These are phyloP conservation scores for Pristis pectinata DNA, from an alignment of 2,797 vertebrate genomes.

Conservation along the genomic window DNA sequence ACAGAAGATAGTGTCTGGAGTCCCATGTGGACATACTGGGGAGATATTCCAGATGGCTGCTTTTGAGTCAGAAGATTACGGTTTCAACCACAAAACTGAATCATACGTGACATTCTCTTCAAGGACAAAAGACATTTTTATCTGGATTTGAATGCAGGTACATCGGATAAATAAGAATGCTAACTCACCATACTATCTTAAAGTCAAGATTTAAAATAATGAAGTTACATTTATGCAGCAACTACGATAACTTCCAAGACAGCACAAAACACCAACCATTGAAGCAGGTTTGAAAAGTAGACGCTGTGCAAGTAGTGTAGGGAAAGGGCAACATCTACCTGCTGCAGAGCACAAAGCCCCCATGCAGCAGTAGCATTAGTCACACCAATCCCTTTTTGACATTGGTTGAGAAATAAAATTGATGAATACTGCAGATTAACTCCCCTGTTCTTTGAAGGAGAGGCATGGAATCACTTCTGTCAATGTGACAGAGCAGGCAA, in stretches of 20 bases:
- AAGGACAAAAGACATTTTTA: background rate
- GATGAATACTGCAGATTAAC: background rate
- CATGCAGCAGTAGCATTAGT: too few relatives aligned
- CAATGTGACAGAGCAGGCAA: background rate
- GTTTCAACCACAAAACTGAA: too few relatives aligned
- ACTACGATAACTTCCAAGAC: background rate
- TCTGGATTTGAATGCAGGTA: background rate
- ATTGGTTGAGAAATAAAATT: background rate
- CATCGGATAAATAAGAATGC: background rate
- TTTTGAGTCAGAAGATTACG: background rate
- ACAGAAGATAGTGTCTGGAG: background rate
- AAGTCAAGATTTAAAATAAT: background rate
- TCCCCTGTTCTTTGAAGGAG: background rate
- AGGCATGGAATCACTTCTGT: background rate
- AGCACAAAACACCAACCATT: background rate
- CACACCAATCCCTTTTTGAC: background rate
- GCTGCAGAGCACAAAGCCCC: background rate
- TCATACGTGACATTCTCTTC: background rate
- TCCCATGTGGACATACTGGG: background rate
- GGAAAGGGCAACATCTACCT: background rate
- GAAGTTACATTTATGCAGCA: background rate
- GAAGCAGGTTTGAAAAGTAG: background rate
- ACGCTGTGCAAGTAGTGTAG: background rate
- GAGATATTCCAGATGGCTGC: background rate
- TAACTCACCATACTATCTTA: background rate